Conservation (phyloP, 2,797 vertebrate species). For the Onychomys torridus region DNA sequence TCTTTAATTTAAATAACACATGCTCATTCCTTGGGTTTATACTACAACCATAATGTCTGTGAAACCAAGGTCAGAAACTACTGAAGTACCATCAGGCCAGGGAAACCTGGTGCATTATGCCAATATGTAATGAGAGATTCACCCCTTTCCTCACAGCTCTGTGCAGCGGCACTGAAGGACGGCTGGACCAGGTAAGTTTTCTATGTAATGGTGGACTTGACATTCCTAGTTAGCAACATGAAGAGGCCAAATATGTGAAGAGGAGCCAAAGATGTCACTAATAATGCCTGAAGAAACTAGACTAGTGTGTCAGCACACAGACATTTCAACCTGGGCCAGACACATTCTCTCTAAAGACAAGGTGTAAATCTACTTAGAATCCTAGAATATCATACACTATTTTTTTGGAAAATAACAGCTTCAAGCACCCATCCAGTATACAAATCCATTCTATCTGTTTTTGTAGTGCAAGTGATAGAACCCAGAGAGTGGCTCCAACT, state of each 20-base stretch:
- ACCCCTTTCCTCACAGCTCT: constrained; percentile 77
- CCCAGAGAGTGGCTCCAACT: neutral
- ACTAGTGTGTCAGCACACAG: neutral
- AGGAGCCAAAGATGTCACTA: neutral
- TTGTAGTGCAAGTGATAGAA: neutral
- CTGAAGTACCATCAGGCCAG: neutral
- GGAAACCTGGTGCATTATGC: neutral
- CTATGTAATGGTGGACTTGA: neutral
- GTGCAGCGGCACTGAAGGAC: constrained; percentile 75
- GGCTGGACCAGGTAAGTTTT: constrained; percentile 81
- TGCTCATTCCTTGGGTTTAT: neutral
- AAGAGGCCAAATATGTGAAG: neutral
- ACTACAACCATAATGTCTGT: neutral
- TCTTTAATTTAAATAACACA: constrained; percentile 42
- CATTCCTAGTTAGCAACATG: neutral
- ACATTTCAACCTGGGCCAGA: neutral
- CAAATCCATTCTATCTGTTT: neutral
- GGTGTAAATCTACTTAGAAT: neutral
- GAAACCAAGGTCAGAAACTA: neutral
- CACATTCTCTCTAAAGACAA: neutral
- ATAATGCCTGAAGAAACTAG: too few species aligned
- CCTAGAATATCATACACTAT: neutral
- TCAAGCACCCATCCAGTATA: neutral
- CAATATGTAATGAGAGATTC: fast-evolving
- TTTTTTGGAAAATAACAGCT: neutral